Percentiles rank a stretch among this genome's conserved stretches.
Evolutionary conservation across 2,888 invertebrate genomes (phyloP).

Genomic region (Anoncus sp.): DNA sequence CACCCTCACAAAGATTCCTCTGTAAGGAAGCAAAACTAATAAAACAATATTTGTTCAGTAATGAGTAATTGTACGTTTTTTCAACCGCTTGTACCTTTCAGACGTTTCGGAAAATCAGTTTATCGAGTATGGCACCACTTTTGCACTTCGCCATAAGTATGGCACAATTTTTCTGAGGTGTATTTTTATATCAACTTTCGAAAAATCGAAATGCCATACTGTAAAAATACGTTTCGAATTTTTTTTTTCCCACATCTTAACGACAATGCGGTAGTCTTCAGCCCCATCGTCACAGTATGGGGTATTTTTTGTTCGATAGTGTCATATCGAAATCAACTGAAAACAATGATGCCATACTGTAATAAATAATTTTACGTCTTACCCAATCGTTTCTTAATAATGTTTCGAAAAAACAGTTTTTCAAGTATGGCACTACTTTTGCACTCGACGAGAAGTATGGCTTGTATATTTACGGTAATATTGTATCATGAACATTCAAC

Average conservation of each 20-base stretch:
- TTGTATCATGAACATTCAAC: conserved; percentile 5
- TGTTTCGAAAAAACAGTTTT: conserved; percentile 7
- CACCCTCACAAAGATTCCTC: no score
- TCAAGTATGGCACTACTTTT: conserved; percentile 19
- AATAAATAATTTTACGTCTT: conserved; percentile 9
- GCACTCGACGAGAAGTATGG: conserved; percentile 12
- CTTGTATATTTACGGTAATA: background rate
- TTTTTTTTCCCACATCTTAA: background rate
- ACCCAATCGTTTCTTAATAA: conserved; percentile 1
- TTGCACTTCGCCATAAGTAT: conserved; percentile 13
- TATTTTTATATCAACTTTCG: conserved; percentile 7
- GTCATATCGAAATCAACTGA: background rate
- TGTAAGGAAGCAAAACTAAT: no score
- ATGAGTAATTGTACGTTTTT: no score
- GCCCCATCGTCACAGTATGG: conserved; percentile 9
- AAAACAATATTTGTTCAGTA: no score
- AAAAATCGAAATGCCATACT: conserved; percentile 21
- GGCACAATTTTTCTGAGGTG: conserved; percentile 11
- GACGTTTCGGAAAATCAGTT: conserved; percentile 10
- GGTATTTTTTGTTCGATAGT: conserved; percentile 3
- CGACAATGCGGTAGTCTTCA: background rate
- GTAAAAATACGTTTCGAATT: conserved; percentile 13
- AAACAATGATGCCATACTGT: conserved; percentile 3
- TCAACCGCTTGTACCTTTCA: background rate
- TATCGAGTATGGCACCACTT: conserved; percentile 11